A percentile compares a stretch with the other conserved stretches of the same genome.
Conservation (phyloP, 2,113 vertebrate species). For the Chaenocephalus aceratus region DNA sequence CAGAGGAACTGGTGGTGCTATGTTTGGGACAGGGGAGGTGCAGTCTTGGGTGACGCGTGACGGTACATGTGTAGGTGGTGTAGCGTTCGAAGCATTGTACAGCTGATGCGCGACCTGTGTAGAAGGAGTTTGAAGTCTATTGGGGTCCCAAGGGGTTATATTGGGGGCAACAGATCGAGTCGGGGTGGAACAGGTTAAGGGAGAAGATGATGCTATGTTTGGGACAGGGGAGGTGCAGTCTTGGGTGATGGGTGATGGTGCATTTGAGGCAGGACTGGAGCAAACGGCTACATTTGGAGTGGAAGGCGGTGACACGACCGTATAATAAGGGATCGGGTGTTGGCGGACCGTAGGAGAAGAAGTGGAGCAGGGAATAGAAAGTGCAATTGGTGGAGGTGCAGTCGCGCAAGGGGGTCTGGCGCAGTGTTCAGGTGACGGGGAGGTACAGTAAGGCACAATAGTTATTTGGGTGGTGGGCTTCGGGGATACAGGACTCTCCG, state of each 20-base stretch:
- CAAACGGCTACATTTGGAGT: slow-evolving; percentile 45
- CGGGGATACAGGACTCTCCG: slow-evolving; percentile 47
- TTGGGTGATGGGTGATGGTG: slow-evolving; percentile 33
- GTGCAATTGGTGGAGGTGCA: slow-evolving; percentile 23
- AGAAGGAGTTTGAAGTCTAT: too few relatives aligned
- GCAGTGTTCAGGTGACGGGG: slow-evolving; percentile 55
- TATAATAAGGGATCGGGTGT: slow-evolving; percentile 60
- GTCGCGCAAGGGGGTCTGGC: slow-evolving; percentile 51
- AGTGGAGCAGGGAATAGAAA: slow-evolving; percentile 39
- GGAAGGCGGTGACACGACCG: slow-evolving; percentile 58
- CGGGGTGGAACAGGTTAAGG: slow-evolving; percentile 25
- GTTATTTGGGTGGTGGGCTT: slow-evolving; percentile 59
- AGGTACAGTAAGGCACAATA: slow-evolving; percentile 78
- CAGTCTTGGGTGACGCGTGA: slow-evolving; percentile 34
- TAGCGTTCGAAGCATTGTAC: too few relatives aligned
- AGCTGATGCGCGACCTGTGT: too few relatives aligned
- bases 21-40: slow-evolving; percentile 28
- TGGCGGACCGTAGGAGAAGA: slow-evolving; percentile 17
- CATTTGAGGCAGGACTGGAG: slow-evolving; percentile 40
- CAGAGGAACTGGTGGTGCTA: slow-evolving; percentile 18
- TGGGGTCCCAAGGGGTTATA: too few relatives aligned
- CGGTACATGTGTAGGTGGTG: slow-evolving; percentile 13
- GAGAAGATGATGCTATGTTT: slow-evolving; percentile 16
- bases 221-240: slow-evolving; percentile 39
- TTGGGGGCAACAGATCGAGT: slow-evolving; percentile 8